Evolutionary conservation across 1,140 invertebrate genomes (phyloP).

Genomic region (Drosophila eugracilis): DNA sequence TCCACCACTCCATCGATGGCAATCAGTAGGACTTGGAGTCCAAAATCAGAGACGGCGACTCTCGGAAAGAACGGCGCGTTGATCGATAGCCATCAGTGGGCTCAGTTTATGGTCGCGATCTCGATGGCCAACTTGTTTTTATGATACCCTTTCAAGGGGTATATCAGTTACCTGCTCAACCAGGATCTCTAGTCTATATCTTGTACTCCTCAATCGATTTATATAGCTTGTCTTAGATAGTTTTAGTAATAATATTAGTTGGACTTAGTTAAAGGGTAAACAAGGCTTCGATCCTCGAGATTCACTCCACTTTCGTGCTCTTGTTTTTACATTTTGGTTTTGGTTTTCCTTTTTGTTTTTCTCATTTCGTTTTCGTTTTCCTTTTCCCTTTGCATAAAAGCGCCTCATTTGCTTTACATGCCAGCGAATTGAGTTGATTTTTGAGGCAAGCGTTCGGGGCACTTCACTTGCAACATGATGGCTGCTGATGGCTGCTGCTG

Average conservation of each 20-base stretch:
- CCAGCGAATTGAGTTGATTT: slow-evolving; percentile 67
- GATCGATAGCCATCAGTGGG: slow-evolving; percentile 79
- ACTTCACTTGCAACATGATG: slow-evolving; percentile 21
- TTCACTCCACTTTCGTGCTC: slow-evolving; percentile 11
- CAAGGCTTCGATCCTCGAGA: not conserved
- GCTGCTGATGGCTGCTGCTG: slow-evolving; percentile 4
- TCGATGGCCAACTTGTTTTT: slow-evolving; percentile 68
- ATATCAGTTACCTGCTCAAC: too few species aligned
- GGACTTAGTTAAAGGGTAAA: not conserved
- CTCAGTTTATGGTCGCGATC: slow-evolving; percentile 52
- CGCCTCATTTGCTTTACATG: slow-evolving; percentile 81
- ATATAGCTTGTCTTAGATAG: too few species aligned
- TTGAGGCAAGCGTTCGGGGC: slow-evolving; percentile 51
- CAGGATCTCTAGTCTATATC: not conserved
- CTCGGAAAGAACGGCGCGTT: slow-evolving; percentile 34
- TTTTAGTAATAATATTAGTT: too few species aligned
- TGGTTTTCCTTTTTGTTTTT: slow-evolving; percentile 27
- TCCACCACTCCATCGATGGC: slow-evolving; percentile 32
- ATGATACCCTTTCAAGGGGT: slow-evolving; percentile 22
- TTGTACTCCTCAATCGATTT: too few species aligned
- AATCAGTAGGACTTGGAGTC: slow-evolving; percentile 27
- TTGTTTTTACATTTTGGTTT: slow-evolving; percentile 21
- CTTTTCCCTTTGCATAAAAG: slow-evolving; percentile 73
- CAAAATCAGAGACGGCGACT: slow-evolving; percentile 15
- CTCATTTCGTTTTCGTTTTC: slow-evolving; percentile 31